phyloP scores from a whole-genome alignment of 1,140 invertebrate species.

The Leptopilina clavipes region DNA sequence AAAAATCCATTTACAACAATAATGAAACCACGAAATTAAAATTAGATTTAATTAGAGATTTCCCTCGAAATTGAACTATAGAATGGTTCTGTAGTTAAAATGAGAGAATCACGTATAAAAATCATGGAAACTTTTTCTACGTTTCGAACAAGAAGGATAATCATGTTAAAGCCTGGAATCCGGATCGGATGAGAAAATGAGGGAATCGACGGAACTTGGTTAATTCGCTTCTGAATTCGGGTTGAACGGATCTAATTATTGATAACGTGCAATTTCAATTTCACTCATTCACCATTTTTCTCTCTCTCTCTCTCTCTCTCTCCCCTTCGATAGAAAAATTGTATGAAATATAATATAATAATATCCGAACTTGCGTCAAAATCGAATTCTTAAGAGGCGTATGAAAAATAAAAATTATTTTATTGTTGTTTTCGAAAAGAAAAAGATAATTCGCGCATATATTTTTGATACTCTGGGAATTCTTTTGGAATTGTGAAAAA shows the following conservation, averaged over 20 bases:
- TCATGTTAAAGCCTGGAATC: constrained; percentile 23
- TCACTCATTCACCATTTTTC: background rate
- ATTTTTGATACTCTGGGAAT: constrained; percentile 45
- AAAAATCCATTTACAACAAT: no score
- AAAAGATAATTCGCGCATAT: background rate
- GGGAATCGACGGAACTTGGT: constrained; percentile 30
- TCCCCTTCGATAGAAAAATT: no score
- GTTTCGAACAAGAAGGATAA: constrained; percentile 20
- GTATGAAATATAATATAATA: constrained; percentile 10
- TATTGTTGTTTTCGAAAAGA: no score
- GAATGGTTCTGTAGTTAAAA: constrained; percentile 19
- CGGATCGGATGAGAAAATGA: constrained; percentile 31
- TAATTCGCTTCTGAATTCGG: constrained; percentile 21
- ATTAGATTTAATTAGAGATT: constrained; percentile 18
- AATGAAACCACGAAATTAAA: constrained; percentile 4
- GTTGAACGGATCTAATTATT: constrained; percentile 30
- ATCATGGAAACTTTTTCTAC: constrained; percentile 27
- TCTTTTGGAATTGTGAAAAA: constrained; percentile 67
- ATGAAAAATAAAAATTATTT: no score
- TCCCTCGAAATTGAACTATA: constrained; percentile 40
- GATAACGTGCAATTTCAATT: constrained; percentile 9
- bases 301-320: background rate
- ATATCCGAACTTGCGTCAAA: no score
- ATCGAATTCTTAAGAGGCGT: no score
- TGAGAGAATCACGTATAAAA: constrained; percentile 34